phyloP scores from a whole-genome alignment of 2,797 vertebrate species.

The Nyctalus aviator region DNA sequence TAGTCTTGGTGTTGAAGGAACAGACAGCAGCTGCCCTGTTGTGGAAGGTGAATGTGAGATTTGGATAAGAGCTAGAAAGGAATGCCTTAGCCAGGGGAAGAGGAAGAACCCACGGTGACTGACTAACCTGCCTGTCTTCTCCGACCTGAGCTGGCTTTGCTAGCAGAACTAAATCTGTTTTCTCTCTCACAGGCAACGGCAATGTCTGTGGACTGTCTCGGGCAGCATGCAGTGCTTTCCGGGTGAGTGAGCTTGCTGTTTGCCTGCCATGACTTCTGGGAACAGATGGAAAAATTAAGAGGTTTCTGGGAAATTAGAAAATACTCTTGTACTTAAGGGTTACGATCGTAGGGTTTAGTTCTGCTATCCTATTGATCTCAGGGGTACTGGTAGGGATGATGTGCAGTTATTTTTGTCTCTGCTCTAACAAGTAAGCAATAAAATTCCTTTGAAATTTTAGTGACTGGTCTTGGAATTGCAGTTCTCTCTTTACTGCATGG shows the following conservation, averaged over 20 bases:
- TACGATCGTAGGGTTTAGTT: not conserved
- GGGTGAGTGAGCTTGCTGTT: constrained; percentile 89
- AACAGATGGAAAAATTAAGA: not conserved
- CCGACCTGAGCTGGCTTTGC: not conserved
- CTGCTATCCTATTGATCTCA: not conserved
- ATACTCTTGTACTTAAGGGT: not conserved
- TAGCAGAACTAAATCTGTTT: constrained; percentile 73
- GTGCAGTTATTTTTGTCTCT: constrained; percentile 41
- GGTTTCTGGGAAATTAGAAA: constrained; percentile 39
- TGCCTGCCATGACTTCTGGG: not conserved
- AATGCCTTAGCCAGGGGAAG: not conserved
- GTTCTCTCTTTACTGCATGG: not conserved
- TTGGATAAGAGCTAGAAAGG: not conserved
- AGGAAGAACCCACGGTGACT: not conserved
- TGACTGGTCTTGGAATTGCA: constrained; percentile 18
- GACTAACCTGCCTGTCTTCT: not conserved
- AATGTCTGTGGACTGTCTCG: constrained; percentile 98
- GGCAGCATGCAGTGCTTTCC: constrained; percentile 95
- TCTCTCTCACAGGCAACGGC: constrained; percentile 93
- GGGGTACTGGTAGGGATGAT: not conserved
- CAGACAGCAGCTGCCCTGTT: not conserved
- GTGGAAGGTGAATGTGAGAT: not conserved
- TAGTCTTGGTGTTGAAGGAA: not conserved
- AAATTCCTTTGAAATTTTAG: constrained; percentile 27
- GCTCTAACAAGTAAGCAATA: not conserved